Evolutionary conservation across 2,113 vertebrate species (phyloP).

Genomic region (Sorex araneus): DNA sequence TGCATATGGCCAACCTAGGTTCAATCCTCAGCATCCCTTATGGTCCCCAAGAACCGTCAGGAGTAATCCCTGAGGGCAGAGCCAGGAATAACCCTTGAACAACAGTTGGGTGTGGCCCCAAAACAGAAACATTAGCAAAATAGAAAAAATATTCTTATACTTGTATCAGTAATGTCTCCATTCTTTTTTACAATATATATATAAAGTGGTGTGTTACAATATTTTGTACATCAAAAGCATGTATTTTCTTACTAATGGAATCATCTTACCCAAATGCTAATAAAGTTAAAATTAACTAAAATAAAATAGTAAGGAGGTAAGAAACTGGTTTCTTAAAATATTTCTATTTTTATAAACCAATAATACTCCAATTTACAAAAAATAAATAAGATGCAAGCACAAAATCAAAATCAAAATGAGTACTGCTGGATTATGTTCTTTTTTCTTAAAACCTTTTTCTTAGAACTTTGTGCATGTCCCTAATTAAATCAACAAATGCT

Average conservation of each 20-base stretch:
- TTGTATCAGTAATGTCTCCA: conserved; percentile 5
- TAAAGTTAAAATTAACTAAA: too few species aligned
- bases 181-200: neutral
- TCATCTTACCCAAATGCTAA: too few species aligned
- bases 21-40: too few species aligned
- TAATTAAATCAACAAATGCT: conserved; percentile 48
- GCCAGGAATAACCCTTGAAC: too few species aligned
- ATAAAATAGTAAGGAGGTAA: neutral
- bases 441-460: conserved; percentile 1
- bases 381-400: neutral
- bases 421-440: neutral
- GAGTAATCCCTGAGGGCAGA: too few species aligned
- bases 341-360: neutral
- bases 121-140: neutral
- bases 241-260: too few species aligned
- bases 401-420: conserved; percentile 30
- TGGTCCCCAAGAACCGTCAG: too few species aligned
- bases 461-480: neutral
- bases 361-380: neutral
- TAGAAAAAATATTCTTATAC: conserved; percentile 15
- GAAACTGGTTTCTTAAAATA: neutral
- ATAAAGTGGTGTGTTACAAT: too few species aligned
- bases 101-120: too few species aligned
- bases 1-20: too few species aligned
- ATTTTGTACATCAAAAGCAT: too few species aligned